A percentile compares a stretch with the other conserved stretches of the same genome.
These are phyloP conservation scores for Xiphydria camelus DNA, from an alignment of 2,888 invertebrate genomes.

Conservation along the genomic window DNA sequence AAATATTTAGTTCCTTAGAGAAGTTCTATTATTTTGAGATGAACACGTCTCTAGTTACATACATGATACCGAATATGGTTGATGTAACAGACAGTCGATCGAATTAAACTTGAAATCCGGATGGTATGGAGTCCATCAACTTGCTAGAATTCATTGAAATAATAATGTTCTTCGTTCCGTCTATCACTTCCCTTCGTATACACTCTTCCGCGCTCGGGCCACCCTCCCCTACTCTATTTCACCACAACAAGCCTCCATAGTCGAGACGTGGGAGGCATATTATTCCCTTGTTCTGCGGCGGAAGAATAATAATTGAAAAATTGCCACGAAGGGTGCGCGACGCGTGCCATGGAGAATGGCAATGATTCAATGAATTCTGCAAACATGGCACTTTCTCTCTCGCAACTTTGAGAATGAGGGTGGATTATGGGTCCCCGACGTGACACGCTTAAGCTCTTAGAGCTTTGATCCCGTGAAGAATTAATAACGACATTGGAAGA, in stretches of 20 bases:
- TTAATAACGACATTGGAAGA: background rate
- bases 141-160: too few species aligned
- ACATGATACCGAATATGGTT: too few species aligned
- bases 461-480: slow-evolving; percentile 11
- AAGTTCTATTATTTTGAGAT: too few species aligned
- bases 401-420: slow-evolving; percentile 12
- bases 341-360: slow-evolving; percentile 41
- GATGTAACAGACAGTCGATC: too few species aligned
- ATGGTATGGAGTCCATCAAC: too few species aligned
- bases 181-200: too few species aligned
- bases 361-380: slow-evolving; percentile 51
- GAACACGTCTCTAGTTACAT: too few species aligned
- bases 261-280: background rate
- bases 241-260: background rate
- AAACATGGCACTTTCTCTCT: slow-evolving; percentile 41
- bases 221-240: slow-evolving; percentile 1
- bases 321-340: slow-evolving; percentile 20
- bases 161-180: too few species aligned
- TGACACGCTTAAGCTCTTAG: slow-evolving; percentile 49
- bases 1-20: too few species aligned
- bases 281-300: slow-evolving; percentile 2
- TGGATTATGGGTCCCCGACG: slow-evolving; percentile 18
- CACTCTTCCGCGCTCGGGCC: background rate
- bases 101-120: too few species aligned
- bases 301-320: slow-evolving; percentile 32